Base-by-base conservation (phyloP, 2,888 invertebrate species). In the Tetheella fluctuosa region DNA sequence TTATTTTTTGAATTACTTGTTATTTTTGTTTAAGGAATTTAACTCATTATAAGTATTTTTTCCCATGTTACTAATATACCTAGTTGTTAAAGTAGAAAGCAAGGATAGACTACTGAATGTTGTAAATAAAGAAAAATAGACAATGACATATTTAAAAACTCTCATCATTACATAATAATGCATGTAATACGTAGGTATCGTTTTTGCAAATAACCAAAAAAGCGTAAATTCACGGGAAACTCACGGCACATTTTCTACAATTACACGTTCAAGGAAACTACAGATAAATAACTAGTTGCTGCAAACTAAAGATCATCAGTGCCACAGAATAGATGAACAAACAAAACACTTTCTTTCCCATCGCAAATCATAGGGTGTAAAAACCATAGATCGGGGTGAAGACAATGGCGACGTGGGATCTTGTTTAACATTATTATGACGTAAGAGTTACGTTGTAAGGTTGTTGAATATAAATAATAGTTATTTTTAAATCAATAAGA, bases 271-370 rank as follows among this genome's bases (percentile, higher is more conserved):
- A 20, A 48, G 48, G 48, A 48, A 48, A 48, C 48, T 3, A 6
- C 48, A 10, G 20, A 48, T 42, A n/a, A 8, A 2, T 48, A 48
- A 4, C 1, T n/a, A 39, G 5, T 10, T 48, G 48, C 20, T n/a
- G n/a, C n/a, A n/a, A n/a, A n/a, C n/a, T 20, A 48, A 20, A 48
- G 48, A 1, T 48, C 5, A 48, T 20, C 17, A 20, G 8, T 48
- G 0, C 15, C n/a, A n/a, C n/a, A n/a, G n/a, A 20, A 48, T 20
- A 20, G 48, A 48, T 48, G 48, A 48, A 17, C 34, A 34, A 55
- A 55, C 20, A 55, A 28, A 55, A 34, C 30, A 55, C 28, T 34
- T 55, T 55, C 34, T 13, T 34, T 55, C 48, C 48, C 48, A 48
- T 48, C 20, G 48, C 20, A 20, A 20, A 20, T 20, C 7, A 48